These are phyloP conservation scores for Leuciscus waleckii DNA, from an alignment of 2,797 vertebrate species.

Conservation along the genomic window DNA sequence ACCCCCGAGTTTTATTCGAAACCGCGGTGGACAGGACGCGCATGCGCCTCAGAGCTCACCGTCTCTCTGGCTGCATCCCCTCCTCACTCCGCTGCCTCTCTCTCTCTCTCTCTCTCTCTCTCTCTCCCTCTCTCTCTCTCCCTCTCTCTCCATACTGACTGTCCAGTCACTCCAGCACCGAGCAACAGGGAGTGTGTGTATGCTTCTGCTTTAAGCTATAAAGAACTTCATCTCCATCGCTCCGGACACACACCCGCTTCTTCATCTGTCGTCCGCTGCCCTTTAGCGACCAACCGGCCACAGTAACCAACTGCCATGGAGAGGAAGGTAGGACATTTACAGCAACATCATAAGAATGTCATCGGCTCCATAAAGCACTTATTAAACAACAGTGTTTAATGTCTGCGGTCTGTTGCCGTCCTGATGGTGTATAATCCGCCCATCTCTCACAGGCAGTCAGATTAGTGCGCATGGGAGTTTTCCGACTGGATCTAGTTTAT, in stretches of 20 bases:
- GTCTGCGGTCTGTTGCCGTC: constrained; percentile 59
- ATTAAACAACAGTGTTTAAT: constrained; percentile 35
- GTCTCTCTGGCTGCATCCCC: constrained; percentile 77
- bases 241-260: constrained; percentile 64
- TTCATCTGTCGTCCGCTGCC: constrained; percentile 69
- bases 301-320: constrained; percentile 75
- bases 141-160: constrained; percentile 63
- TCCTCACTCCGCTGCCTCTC: constrained; percentile 52
- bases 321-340: constrained; percentile 81
- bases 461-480: constrained; percentile 74
- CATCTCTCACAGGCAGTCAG: constrained; percentile 63
- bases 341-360: constrained; percentile 58
- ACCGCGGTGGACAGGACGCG: constrained; percentile 76
- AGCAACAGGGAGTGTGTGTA: constrained; percentile 70
- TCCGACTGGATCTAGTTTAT: constrained; percentile 70
- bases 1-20: constrained; percentile 71
- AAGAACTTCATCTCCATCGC: constrained; percentile 74
- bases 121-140: not conserved
- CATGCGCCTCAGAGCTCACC: constrained; percentile 78
- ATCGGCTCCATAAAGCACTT: constrained; percentile 24
- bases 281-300: constrained; percentile 17
- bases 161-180: constrained; percentile 61
- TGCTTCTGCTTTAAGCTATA: constrained; percentile 55
- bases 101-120: too few species aligned
- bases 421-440: constrained; percentile 63